Base-by-base conservation (phyloP, 2,113 vertebrate species). In the Echinops telfairi region DNA sequence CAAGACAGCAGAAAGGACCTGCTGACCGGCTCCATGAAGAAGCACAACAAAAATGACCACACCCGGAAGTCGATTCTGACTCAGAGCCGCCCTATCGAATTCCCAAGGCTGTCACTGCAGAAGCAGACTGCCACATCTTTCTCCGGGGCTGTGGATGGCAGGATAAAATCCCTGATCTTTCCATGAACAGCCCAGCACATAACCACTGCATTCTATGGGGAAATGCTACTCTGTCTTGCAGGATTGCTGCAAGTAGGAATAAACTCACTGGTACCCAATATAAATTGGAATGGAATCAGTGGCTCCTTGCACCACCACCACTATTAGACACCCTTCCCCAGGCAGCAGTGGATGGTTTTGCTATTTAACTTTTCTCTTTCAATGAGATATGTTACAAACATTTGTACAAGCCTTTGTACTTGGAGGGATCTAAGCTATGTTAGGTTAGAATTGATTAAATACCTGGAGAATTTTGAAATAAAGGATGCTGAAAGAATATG, bases 361-460 rank as follows among this genome's bases (percentile, higher is more conserved):
- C 33, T 76, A 0, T 75, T 77, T 76, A 77, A 82, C 9, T 15
- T 22, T 88, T 88, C 36, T 84, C 2, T 20, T 22, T 77, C 80
- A 78, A 7, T 29, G 71, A 83, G 36, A 33, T 47, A 27, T 7
- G 22, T 33, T 73, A 31, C 22, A 53, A 9, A 83, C 22, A 47
- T 47, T 91, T 93, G 31, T 80, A 47, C 25, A 38, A 57, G 22
- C 88, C 29, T 90, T 87, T 83, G 53, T n/a, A 9, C 36, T 43
- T 75, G 57, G 29, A 25, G 25, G 16, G 31, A 25, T 77, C 38
- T 70, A 53, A 29, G 43, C 43, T 64, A 27, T 84, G 27, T 66
- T n/a, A 83, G 25, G 6, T n/a, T n/a, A n/a, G n/a, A 79, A 20
- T 29, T 78, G 31, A 91, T 43, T 25, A 2, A 33, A 58, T 64